Conservation (phyloP, 2,113 vertebrate species). For the Seriola rivoliana region DNA sequence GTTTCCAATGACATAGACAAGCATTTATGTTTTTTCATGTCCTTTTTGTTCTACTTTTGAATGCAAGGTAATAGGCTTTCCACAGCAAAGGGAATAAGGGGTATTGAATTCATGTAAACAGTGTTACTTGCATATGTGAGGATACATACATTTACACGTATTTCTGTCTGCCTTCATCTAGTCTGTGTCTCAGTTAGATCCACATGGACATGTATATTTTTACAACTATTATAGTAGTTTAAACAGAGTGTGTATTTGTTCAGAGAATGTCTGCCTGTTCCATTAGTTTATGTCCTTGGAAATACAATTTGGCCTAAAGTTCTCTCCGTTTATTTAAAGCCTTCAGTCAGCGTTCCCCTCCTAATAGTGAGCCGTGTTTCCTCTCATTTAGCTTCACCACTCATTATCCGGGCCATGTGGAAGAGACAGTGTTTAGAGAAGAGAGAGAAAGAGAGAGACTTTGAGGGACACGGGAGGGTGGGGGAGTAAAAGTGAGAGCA, state of each 20-base stretch:
- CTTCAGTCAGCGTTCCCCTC: slow-evolving; percentile 78
- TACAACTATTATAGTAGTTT: slow-evolving; percentile 79
- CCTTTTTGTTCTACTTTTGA: slow-evolving; percentile 68
- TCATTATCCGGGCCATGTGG: slow-evolving; percentile 81
- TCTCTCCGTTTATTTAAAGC: slow-evolving; percentile 83
- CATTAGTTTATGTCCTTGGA: slow-evolving; percentile 82
- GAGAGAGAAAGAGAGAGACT: slow-evolving; percentile 19
- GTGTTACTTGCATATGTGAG: slow-evolving; percentile 12
- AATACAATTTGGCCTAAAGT: slow-evolving; percentile 82
- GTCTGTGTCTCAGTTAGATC: slow-evolving; percentile 57
- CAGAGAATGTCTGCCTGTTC: slow-evolving; percentile 77
- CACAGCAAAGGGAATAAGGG: slow-evolving; percentile 46
- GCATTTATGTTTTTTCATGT: slow-evolving; percentile 63
- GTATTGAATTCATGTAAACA: slow-evolving; percentile 17
- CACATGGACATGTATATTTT: slow-evolving; percentile 74
- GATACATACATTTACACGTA: slow-evolving; percentile 26
- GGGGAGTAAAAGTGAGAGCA: slow-evolving; percentile 55
- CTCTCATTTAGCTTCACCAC: slow-evolving; percentile 80
- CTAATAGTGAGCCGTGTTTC: slow-evolving; percentile 83
- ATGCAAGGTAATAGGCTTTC: slow-evolving; percentile 61
- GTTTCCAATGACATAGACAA: slow-evolving; percentile 68
- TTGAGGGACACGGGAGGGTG: slow-evolving; percentile 2
- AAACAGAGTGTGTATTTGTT: slow-evolving; percentile 80
- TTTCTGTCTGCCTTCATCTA: slow-evolving; percentile 40
- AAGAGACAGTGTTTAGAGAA: slow-evolving; percentile 80